Conservation (phyloP, 2,888 invertebrate species). For the Axea sp. region DNA sequence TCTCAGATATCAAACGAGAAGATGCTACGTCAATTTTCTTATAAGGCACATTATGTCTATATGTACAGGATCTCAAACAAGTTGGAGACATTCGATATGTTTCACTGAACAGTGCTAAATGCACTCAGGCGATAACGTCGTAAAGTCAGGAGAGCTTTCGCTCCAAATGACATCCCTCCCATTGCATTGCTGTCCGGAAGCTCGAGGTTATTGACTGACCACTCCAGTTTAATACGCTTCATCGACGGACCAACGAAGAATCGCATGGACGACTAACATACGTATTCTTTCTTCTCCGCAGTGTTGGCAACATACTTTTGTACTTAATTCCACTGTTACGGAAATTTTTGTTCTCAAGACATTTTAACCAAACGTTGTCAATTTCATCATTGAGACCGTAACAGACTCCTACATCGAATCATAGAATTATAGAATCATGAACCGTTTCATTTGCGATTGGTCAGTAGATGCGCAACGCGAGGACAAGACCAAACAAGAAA, state of each 20-base stretch:
- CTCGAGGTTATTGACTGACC: conserved; percentile 77
- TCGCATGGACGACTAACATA: conserved; percentile 49
- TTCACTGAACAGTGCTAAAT: conserved; percentile 71
- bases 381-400: background rate
- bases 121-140: conserved; percentile 73
- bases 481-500: conserved; percentile 5
- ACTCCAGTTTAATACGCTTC: conserved; percentile 72
- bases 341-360: conserved; percentile 30
- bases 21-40: conserved; percentile 43
- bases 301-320: conserved; percentile 43
- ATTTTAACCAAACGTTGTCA: conserved; percentile 9
- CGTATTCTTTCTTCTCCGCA: conserved; percentile 15
- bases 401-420: background rate
- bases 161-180: conserved; percentile 76
- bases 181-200: conserved; percentile 74
- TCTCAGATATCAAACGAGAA: conserved; percentile 22
- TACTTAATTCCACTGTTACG: conserved; percentile 36
- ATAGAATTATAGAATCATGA: conserved; percentile 1
- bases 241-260: conserved; percentile 64
- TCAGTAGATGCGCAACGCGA: conserved; percentile 52
- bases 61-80: conserved; percentile 30
- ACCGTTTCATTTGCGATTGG: conserved; percentile 53
- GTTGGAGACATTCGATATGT: conserved; percentile 62
- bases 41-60: conserved; percentile 35
- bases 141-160: conserved; percentile 74